Base-by-base conservation (phyloP, 2,888 invertebrate genomes). In the Drosophila setosimentum region DNA sequence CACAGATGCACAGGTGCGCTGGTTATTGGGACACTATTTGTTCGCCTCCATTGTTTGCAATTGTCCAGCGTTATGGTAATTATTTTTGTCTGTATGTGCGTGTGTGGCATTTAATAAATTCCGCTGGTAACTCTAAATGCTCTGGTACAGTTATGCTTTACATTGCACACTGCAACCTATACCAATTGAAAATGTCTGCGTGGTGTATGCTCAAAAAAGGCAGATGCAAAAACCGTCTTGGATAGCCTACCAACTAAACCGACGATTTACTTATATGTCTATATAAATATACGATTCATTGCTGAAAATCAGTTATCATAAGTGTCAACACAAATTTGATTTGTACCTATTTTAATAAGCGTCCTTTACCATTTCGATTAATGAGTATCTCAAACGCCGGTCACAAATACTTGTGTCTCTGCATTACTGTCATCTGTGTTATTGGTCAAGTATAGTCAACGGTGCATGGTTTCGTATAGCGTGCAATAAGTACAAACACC, bases 31-130 rank as follows among this genome's bases (percentile, higher is more conserved):
- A 59, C 29, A 58, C 55, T 50, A 58, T 60, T 66, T 63, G 76
- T 64, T 48, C 8, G 18, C 21, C 60, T 35, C 59, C 55, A 73
- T 86, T 83, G 77, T 76, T 30, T 33, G 11, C 29, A 35, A 48
- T 50, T 78, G 61, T 66, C 51, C 32, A 70, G 63, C 64, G 61
- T 59, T 77, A 69, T 73, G 79, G 69, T 62, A 71, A 78, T 83
- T 73, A 67, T 88, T 86, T 74, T 80, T 80, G 80, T 59, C 29
- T 37, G 42, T 49, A 21, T 50, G 70, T 74, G 13, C 59, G 80
- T 62, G 76, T 81, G 85, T 87, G 87, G 85, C 80, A 85, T 82
- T 82, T 59, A 70, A 84, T 82, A 71, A 73, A 74, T 66, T 37
- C 27, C 29, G 45, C 50, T 29, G 29, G 50, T 57, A n/a, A n/a